Evolutionary conservation across 1,140 invertebrate species (phyloP), one percentile per base, ranked within the genome.

Genomic region (Uloborus diversus): DNA sequence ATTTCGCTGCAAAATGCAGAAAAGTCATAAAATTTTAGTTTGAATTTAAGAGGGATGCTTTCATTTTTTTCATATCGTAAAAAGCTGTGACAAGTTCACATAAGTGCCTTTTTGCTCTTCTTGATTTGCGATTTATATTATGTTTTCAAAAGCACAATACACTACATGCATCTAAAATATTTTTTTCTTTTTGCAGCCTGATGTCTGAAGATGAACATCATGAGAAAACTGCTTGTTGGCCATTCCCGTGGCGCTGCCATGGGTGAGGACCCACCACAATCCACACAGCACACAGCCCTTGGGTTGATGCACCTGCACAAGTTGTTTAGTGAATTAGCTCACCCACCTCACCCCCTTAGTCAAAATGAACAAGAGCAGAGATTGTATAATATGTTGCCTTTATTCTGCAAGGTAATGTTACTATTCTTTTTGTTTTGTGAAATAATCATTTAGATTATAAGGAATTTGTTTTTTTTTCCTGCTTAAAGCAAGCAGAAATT

Each of bases 241-340:
- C 81, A 81, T 32, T 70, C 81, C 4, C 25, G 79, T 33, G 80
- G 71, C 17, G 75, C 71, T 11, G 82, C 73, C 5, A 71, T 68
- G 79, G 57, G 79, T 56, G 71, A 69, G 42, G 59, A 73, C 17
- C 73, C 71, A 27, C 71, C 62, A 59, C 80, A 66, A 35, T 62
- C 79, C 14, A 75, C 76, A 35, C 82, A 83, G 57, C 70, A 81
- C 30, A 81, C 83, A 25, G 80, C 84, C 17, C 89, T 99, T 57
- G 96, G 96, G 51, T 89, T 99, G 14, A 96, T 95, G 91, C 96
- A 98, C 85, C 90, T 99, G 3, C 95, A 97, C 83, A 99, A 98
- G 87, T 89, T 99, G 11, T 99, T 98, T 88, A 92, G 93, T 27
- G 96, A 98, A 85, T 97, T 96, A 84, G 93, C 92, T 25, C 94